Conservation (phyloP, 1,140 invertebrate species). For the Vanessa atalanta region DNA sequence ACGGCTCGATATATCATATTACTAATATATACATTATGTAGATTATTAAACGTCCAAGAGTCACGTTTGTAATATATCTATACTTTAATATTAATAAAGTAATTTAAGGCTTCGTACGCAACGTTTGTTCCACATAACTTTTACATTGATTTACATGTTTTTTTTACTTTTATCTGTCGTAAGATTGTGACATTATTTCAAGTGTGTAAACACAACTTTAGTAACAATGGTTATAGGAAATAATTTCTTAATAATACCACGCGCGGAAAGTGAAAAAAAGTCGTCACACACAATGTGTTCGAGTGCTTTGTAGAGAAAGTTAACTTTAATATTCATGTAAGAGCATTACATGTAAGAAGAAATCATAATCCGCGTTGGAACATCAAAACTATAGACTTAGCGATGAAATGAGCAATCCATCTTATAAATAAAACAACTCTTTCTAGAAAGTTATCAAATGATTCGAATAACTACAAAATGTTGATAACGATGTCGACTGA, state of each 20-base stretch:
- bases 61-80: not conserved
- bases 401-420: not conserved
- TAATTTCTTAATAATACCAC: constrained; percentile 48
- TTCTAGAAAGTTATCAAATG: too few relatives aligned
- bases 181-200: constrained; percentile 24
- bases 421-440: not conserved
- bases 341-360: constrained; percentile 24
- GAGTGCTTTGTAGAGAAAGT: constrained; percentile 51
- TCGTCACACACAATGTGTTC: constrained; percentile 43
- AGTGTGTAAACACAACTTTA: constrained; percentile 29
- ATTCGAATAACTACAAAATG: too few relatives aligned
- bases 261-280: constrained; percentile 44
- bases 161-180: constrained; percentile 1
- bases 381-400: not conserved
- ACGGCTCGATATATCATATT: too few relatives aligned
- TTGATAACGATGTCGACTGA: too few relatives aligned
- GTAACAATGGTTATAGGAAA: constrained; percentile 52
- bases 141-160: constrained; percentile 27
- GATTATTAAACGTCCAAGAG: too few relatives aligned
- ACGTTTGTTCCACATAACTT: not conserved
- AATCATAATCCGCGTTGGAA: constrained; percentile 3
- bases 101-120: not conserved
- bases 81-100: not conserved
- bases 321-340: constrained; percentile 50
- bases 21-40: not conserved